These are phyloP conservation scores for Brachynemurus nebulosus DNA, from an alignment of 2,888 invertebrate genomes.

Conservation along the genomic window DNA sequence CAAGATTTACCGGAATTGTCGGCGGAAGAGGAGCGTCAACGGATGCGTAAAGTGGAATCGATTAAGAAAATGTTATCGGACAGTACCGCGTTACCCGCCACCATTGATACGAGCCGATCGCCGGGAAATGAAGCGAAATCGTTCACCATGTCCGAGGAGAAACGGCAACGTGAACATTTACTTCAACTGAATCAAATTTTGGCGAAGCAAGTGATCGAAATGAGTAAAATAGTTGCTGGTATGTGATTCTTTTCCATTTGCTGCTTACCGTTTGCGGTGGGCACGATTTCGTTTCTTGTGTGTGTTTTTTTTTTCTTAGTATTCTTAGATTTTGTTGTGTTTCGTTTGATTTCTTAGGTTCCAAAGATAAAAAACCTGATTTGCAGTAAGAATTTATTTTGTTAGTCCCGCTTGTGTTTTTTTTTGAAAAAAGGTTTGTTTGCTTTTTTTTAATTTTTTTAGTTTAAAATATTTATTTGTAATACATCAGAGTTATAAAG, in stretches of 20 bases:
- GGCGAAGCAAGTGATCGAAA: conserved; percentile 87
- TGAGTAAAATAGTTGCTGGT: conserved; percentile 93
- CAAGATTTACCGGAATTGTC: conserved; percentile 78
- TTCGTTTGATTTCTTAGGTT: conserved; percentile 27
- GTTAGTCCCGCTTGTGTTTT: background rate
- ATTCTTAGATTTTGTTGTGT: conserved; percentile 16
- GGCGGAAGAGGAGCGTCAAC: conserved; percentile 69
- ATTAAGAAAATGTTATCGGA: conserved; percentile 84
- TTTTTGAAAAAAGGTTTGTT: conserved; percentile 8
- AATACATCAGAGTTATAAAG: too few species aligned
- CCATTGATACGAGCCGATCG: conserved; percentile 20
- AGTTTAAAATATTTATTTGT: conserved; percentile 7
- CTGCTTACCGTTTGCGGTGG: conserved; percentile 74
- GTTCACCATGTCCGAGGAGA: conserved; percentile 50
- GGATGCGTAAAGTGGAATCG: conserved; percentile 77
- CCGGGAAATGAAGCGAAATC: conserved; percentile 3
- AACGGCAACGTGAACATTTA: conserved; percentile 76
- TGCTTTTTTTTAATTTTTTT: conserved; percentile 11
- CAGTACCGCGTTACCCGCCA: conserved; percentile 37
- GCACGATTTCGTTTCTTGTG: conserved; percentile 24
- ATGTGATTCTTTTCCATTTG: conserved; percentile 29
- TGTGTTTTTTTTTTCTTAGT: conserved; percentile 18
- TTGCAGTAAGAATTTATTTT: background rate
- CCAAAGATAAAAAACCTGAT: conserved; percentile 21
- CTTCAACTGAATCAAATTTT: conserved; percentile 83